Evolutionary conservation across 2,797 vertebrate genomes (phyloP), one percentile per base, ranked within the genome.

Genomic region (Menidia menidia): DNA sequence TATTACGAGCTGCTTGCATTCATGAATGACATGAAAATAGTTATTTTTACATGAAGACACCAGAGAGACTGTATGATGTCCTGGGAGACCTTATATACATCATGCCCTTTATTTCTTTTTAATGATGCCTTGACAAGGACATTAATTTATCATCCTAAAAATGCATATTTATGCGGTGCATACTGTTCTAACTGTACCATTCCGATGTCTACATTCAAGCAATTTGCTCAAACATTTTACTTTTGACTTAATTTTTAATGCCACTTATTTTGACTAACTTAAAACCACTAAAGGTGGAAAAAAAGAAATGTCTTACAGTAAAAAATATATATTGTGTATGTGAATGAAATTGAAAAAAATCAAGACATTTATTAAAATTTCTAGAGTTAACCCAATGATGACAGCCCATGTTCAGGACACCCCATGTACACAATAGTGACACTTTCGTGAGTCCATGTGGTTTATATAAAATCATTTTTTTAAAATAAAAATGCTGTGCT

Each of bases 21-120:
- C n/a, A 50, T 57, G 71, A 61, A 78, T 65, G 18, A 62, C 56
- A 68, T 71, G 42, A 70, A 85, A 65, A 56, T 16, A 11, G 43
- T 75, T 6, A 14, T 43, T 6, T 69, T 66, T 79, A 75, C 78
- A 33, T 73, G n/a, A 62, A 64, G 56, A 47, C 50, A 19, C 44
- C 50, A 55, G 25, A 16, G 14, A 32, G 60, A 51, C 53, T 64
- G 33, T 14, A 50, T 41, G 39, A 71, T 45, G 13, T 47, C 52
- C 77, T 71, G 35, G 53, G 53, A 45, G 43, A 44, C 50, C 10
- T 71, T 75, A 50, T 62, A 33, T 64, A 58, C 48, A 65, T 67
- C 31, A 59, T 66, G 52, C 16, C 61, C 47, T 15, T 41, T 64
- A 57, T 72, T 72, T 5, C 33, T 60, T 53, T 71, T 65, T 72